phyloP scores from a whole-genome alignment of 2,113 vertebrate species.

The Gymnarchus niloticus region DNA sequence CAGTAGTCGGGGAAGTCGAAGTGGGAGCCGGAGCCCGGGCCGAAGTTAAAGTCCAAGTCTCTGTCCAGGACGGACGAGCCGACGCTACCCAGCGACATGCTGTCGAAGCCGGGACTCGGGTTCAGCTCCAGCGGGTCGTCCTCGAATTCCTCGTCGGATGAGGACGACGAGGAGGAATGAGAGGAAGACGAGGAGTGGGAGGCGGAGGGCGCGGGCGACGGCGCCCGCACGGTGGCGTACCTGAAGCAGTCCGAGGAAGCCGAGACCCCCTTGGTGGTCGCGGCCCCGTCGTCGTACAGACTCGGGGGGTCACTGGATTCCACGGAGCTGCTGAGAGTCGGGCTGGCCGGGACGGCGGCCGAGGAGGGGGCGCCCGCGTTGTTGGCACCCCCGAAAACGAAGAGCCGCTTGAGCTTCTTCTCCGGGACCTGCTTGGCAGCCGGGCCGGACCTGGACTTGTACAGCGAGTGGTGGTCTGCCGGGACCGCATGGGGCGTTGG shows the following conservation, averaged over 20 bases:
- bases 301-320: conserved; percentile 86
- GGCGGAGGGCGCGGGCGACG: conserved; percentile 82
- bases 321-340: conserved; percentile 78
- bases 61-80: conserved; percentile 86
- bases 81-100: conserved; percentile 87
- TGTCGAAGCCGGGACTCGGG: conserved; percentile 83
- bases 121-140: conserved; percentile 87
- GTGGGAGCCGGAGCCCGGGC: conserved; percentile 90
- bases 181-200: conserved; percentile 80
- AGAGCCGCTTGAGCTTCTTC: conserved; percentile 77
- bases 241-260: conserved; percentile 71
- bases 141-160: conserved; percentile 93
- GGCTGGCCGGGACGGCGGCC: conserved; percentile 78
- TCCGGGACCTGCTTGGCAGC: conserved; percentile 69
- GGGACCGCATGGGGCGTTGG: conserved; percentile 65
- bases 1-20: conserved; percentile 99
- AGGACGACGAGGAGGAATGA: conserved; percentile 70
- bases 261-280: conserved; percentile 52
- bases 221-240: conserved; percentile 74
- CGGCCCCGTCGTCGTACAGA: conserved; percentile 77
- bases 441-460: conserved; percentile 76
- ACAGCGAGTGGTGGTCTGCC: conserved; percentile 78
- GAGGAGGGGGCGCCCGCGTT: conserved; percentile 73
- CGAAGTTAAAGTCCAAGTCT: conserved; percentile 93
- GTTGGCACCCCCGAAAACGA: conserved; percentile 66